Percentiles rank a stretch among this genome's conserved stretches.
Conservation (phyloP, 2,797 vertebrate species). For the Enteromius trimaculatus region DNA sequence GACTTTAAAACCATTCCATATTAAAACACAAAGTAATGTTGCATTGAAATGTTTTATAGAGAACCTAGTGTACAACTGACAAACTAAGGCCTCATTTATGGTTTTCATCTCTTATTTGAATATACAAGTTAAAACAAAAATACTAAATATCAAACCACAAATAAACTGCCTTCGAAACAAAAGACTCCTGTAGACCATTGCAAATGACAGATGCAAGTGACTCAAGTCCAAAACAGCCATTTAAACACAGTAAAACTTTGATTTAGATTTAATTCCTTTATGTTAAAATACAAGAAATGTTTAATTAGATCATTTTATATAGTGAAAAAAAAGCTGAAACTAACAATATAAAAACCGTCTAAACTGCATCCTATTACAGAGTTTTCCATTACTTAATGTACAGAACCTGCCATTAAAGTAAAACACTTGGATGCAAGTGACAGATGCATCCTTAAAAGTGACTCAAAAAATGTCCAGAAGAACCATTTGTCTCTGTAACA, state of each 20-base stretch:
- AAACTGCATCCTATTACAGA: background rate
- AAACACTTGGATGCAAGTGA: background rate
- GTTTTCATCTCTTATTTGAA: background rate
- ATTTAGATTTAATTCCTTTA: background rate
- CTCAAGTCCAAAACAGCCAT: background rate
- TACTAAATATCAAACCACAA: background rate
- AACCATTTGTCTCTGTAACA: background rate
- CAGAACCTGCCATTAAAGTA: background rate
- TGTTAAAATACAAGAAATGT: background rate
- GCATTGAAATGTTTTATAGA: background rate
- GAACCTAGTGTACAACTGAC: background rate
- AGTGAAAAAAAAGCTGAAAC: background rate
- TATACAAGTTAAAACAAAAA: background rate
- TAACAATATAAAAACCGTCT: background rate
- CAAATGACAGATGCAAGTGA: background rate
- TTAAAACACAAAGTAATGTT: background rate
- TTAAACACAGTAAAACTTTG: background rate
- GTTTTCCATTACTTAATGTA: background rate
- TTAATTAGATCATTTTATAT: background rate
- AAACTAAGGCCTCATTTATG: background rate
- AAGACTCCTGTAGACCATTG: too few relatives aligned
- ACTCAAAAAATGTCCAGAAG: background rate
- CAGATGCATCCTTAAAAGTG: background rate
- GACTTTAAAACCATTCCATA: background rate
- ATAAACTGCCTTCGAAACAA: background rate